These are phyloP conservation scores for Myotis daubentonii DNA, from an alignment of 2,797 vertebrate genomes.

Conservation along the genomic window DNA sequence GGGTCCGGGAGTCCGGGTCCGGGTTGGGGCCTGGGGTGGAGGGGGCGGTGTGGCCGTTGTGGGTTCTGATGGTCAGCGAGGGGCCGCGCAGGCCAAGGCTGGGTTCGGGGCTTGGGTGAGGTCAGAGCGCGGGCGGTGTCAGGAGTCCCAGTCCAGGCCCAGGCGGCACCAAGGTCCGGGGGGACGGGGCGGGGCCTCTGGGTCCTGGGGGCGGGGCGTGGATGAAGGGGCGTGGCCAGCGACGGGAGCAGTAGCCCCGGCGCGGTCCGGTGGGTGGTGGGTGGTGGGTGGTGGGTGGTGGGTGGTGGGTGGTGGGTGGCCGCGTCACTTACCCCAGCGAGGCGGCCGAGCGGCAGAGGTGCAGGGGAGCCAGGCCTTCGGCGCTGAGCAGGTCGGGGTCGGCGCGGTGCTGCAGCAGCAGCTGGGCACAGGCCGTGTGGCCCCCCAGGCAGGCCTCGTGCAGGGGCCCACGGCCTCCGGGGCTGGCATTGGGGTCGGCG, in stretches of 20 bases:
- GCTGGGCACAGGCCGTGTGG: constrained; percentile 81
- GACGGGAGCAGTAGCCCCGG: fast-evolving
- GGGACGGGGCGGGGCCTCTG: not conserved
- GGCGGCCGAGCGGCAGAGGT: constrained; percentile 82
- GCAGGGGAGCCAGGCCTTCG: constrained; percentile 83
- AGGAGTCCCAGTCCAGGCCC: not conserved
- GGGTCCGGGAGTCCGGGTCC: not conserved
- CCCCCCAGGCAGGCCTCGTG: constrained; percentile 86
- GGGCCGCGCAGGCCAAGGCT: too few relatives aligned
- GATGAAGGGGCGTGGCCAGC: not conserved
- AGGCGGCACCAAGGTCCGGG: not conserved
- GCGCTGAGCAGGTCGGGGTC: constrained; percentile 83
- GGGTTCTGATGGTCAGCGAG: not conserved
- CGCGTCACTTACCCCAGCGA: constrained; percentile 84
- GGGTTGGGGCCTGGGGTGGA: too few relatives aligned
- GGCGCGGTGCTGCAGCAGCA: constrained; percentile 86
- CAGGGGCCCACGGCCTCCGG: constrained; percentile 82
- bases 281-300: too few relatives aligned
- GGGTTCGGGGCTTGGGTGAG: not conserved
- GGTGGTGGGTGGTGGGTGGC: too few relatives aligned
- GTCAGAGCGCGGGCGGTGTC: not conserved
- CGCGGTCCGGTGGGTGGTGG: fast-evolving
- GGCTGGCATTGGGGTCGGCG: constrained; percentile 82
- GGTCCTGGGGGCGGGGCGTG: not conserved
- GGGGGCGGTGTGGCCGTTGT: not conserved